Percentiles rank a stretch among this genome's conserved stretches.
These are phyloP conservation scores for Tricholaema leucomelas DNA, from an alignment of 2,113 vertebrate species.

Conservation along the genomic window DNA sequence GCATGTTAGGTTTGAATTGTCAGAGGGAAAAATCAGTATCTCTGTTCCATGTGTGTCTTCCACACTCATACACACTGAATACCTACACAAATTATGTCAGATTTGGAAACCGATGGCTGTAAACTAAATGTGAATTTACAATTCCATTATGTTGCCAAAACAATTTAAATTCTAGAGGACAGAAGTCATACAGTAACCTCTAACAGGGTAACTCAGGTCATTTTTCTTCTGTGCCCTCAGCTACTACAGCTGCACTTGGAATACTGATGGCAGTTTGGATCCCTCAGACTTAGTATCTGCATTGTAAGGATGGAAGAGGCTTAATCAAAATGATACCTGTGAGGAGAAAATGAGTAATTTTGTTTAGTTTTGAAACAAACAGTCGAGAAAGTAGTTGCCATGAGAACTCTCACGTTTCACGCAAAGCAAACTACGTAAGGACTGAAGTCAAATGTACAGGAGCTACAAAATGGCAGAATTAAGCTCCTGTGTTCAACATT, in stretches of 20 bases:
- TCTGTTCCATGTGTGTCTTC: neutral
- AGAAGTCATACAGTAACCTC: neutral
- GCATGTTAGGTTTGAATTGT: no score
- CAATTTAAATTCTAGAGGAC: neutral
- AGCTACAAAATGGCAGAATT: neutral
- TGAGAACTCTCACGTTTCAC: constrained; percentile 21
- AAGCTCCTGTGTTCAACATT: neutral
- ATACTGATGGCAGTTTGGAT: neutral
- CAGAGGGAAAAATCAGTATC: neutral
- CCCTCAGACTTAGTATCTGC: neutral
- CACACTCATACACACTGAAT: neutral
- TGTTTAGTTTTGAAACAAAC: neutral
- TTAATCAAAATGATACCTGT: constrained; percentile 21
- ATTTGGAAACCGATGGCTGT: neutral
- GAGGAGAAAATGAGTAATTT: neutral
- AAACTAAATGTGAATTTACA: neutral
- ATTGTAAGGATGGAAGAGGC: constrained; percentile 7
- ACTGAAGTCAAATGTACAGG: neutral
- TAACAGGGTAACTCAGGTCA: neutral
- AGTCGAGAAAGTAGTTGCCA: neutral
- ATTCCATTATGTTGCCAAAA: neutral
- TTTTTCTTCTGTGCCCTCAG: neutral
- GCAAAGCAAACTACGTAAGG: neutral
- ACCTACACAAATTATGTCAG: neutral
- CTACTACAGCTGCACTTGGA: neutral